phyloP scores from a whole-genome alignment of 2,797 vertebrate genomes.

The Trachops cirrhosus region DNA sequence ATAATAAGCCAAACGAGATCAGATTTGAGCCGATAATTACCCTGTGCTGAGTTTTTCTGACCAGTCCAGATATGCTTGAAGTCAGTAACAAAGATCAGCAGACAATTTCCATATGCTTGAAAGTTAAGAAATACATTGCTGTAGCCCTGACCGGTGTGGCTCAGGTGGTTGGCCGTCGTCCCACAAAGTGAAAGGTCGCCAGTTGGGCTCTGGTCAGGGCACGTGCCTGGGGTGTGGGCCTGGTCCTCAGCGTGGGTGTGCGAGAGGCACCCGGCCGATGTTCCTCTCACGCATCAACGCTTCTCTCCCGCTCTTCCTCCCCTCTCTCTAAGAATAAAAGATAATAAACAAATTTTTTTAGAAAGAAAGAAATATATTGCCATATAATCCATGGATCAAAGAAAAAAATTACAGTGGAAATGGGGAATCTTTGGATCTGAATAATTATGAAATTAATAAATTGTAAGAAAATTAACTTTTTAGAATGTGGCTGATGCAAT shows the following conservation, averaged over 20 bases:
- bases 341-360: background rate
- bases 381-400: background rate
- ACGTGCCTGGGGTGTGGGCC: background rate
- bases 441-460: background rate
- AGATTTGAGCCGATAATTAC: background rate
- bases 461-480: background rate
- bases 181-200: too few relatives aligned
- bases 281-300: background rate
- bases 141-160: background rate
- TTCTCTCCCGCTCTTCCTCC: background rate
- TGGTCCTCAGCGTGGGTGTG: background rate
- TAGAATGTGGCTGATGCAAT: background rate
- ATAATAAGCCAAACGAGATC: background rate
- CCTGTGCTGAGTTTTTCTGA: background rate
- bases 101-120: background rate
- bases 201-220: background rate
- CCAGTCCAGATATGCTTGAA: background rate
- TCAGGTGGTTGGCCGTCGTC: background rate
- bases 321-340: background rate
- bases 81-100: background rate
- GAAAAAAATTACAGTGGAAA: background rate
- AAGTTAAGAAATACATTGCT: background rate
- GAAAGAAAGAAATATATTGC: background rate
- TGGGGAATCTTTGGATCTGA: background rate
- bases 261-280: background rate